These are phyloP conservation scores for Notodonta dromedarius DNA, from an alignment of 2,888 invertebrate species.

Conservation along the genomic window DNA sequence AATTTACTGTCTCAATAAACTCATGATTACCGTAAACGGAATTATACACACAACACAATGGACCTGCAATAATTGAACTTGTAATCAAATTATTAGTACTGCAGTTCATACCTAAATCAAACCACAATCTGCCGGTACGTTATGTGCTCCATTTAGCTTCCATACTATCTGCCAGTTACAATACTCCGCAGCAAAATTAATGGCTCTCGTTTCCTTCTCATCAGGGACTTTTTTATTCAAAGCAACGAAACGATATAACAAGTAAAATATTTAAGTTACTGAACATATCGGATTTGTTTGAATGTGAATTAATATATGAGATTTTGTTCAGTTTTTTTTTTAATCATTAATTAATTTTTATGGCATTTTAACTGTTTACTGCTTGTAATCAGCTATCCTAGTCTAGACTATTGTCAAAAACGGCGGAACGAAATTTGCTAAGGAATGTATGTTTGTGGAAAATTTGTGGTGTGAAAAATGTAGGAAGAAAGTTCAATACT, in stretches of 20 bases:
- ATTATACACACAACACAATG: background rate
- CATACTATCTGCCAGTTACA: constrained; percentile 27
- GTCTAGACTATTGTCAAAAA: background rate
- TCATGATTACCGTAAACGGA: background rate
- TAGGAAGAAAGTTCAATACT: background rate
- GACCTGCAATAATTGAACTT: background rate
- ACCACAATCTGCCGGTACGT: constrained; percentile 15
- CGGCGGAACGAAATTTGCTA: background rate
- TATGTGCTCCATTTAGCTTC: constrained; percentile 29
- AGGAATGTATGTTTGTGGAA: too few species aligned
- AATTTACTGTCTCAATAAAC: too few species aligned
- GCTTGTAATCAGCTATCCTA: background rate
- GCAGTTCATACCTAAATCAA: constrained; percentile 17
- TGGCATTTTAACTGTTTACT: background rate
- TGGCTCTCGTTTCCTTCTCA: constrained; percentile 33
- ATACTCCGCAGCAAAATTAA: constrained; percentile 29
- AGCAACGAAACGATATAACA: constrained; percentile 30
- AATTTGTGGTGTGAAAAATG: background rate
- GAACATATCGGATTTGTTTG: constrained; percentile 21
- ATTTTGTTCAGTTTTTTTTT: too few species aligned
- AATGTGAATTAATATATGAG: constrained; percentile 14
- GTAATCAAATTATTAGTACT: background rate
- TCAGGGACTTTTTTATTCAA: constrained; percentile 21
- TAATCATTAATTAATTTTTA: background rate
- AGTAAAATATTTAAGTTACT: constrained; percentile 14